phyloP scores from a whole-genome alignment of 2,797 vertebrate species.

The Erithacus rubecula region DNA sequence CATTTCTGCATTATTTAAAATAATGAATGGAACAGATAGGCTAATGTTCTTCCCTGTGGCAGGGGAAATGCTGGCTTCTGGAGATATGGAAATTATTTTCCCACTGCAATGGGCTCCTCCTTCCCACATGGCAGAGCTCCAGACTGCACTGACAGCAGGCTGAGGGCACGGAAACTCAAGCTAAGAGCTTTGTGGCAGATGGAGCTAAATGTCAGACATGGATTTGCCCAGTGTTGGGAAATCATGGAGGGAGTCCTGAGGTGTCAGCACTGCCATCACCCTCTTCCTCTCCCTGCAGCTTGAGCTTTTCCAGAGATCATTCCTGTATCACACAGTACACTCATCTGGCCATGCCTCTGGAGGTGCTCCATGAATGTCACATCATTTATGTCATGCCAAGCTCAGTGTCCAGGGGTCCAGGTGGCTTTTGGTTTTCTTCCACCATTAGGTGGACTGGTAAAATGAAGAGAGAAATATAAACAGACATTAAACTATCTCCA shows the following conservation, averaged over 20 bases:
- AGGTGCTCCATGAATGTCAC: not conserved
- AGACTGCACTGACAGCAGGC: not conserved
- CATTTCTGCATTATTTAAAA: not conserved
- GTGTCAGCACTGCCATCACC: not conserved
- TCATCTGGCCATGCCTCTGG: not conserved
- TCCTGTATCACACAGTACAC: not conserved
- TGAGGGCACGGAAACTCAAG: not conserved
- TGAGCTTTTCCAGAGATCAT: not conserved
- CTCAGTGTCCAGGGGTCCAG: not conserved
- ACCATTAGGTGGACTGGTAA: not conserved
- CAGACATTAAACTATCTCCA: not conserved
- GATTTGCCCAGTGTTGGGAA: not conserved
- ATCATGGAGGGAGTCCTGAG: not conserved
- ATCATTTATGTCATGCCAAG: not conserved
- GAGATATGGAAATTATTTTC: conserved; percentile 6
- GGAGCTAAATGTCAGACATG: not conserved
- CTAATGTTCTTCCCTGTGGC: not conserved
- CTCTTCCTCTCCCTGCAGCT: not conserved
- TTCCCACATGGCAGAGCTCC: conserved; percentile 12
- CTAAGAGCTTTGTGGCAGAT: not conserved
- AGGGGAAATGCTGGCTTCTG: conserved; percentile 21
- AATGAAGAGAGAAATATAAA: not conserved
- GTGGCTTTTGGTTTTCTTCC: not conserved
- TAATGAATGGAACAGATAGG: not conserved
- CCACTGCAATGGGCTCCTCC: not conserved